Evolutionary conservation across 2,888 invertebrate species (phyloP).

Genomic region (Ischnus inquisitorius): DNA sequence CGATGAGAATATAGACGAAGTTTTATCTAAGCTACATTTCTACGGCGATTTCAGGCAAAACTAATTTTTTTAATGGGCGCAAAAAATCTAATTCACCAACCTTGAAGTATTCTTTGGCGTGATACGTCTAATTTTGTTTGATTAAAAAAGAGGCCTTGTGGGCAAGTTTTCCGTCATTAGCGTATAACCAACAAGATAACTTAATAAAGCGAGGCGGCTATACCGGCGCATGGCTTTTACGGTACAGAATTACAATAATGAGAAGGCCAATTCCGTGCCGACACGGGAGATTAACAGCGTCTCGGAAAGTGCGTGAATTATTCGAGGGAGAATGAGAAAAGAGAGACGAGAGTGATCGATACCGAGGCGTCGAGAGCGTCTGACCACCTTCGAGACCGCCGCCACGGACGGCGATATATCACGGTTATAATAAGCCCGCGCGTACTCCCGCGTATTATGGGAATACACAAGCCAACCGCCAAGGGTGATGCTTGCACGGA

Average conservation of each 20-base stretch:
- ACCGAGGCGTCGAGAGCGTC: constrained; percentile 71
- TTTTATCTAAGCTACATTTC: too few relatives aligned
- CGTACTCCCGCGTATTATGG: constrained; percentile 46
- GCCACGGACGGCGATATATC: constrained; percentile 37
- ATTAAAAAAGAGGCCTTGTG: background rate
- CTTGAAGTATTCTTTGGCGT: background rate
- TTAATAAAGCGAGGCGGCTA: constrained; percentile 6
- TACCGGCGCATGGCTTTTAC: background rate
- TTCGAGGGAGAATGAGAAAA: constrained; percentile 61
- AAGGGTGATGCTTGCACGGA: constrained; percentile 24
- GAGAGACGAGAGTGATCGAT: constrained; percentile 75
- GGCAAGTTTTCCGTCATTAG: background rate
- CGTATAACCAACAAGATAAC: background rate
- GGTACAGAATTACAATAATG: constrained; percentile 46
- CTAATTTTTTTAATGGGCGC: too few relatives aligned
- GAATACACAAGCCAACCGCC: constrained; percentile 15
- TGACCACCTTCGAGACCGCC: constrained; percentile 73
- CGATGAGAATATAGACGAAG: background rate
- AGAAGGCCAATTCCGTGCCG: constrained; percentile 32
- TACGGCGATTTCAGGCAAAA: too few relatives aligned
- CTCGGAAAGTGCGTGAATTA: constrained; percentile 69
- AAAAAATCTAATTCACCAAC: too few relatives aligned
- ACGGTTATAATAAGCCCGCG: constrained; percentile 60
- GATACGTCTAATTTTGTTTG: background rate
- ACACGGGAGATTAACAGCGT: constrained; percentile 72